Evolutionary conservation across 1,140 invertebrate genomes (phyloP).

Genomic region (Hesperophylax magnus): DNA sequence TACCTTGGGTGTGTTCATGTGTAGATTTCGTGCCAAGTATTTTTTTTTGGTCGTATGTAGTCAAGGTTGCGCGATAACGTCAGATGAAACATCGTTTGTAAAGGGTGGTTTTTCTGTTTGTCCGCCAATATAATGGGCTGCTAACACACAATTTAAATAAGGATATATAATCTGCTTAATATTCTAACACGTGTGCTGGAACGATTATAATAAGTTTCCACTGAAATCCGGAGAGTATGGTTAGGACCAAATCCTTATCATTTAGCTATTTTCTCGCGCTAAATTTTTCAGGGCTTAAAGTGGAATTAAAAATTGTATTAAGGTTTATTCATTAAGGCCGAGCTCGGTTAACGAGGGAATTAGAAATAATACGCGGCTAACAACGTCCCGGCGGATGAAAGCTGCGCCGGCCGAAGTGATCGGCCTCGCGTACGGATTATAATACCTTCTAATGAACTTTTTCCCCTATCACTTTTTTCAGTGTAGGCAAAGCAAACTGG

Average conservation of each 20-base stretch:
- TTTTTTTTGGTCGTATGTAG: conserved; percentile 7
- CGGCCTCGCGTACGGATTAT: conserved; percentile 20
- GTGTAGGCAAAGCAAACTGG: conserved; percentile 4
- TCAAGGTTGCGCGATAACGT: conserved; percentile 12
- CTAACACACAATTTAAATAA: background rate
- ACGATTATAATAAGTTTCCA: too few relatives aligned
- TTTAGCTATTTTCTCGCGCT: too few relatives aligned
- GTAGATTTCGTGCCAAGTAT: conserved; percentile 5
- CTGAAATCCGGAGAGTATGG: too few relatives aligned
- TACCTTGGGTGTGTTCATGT: background rate
- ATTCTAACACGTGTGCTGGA: too few relatives aligned
- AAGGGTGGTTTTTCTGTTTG: background rate
- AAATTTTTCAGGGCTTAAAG: background rate
- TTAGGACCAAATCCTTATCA: too few relatives aligned
- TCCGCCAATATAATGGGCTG: conserved; percentile 8
- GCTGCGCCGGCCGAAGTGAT: conserved; percentile 12
- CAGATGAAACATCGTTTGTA: conserved; percentile 15
- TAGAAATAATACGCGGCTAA: conserved; percentile 22
- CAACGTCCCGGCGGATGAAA: conserved; percentile 20
- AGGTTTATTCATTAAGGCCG: background rate
- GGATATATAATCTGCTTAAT: background rate
- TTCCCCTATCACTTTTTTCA: background rate
- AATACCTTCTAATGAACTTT: conserved; percentile 30
- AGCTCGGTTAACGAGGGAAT: conserved; percentile 13
- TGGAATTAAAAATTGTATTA: conserved; percentile 26